Base-by-base conservation (phyloP, 2,888 invertebrate species). In the Plebejus argus region DNA sequence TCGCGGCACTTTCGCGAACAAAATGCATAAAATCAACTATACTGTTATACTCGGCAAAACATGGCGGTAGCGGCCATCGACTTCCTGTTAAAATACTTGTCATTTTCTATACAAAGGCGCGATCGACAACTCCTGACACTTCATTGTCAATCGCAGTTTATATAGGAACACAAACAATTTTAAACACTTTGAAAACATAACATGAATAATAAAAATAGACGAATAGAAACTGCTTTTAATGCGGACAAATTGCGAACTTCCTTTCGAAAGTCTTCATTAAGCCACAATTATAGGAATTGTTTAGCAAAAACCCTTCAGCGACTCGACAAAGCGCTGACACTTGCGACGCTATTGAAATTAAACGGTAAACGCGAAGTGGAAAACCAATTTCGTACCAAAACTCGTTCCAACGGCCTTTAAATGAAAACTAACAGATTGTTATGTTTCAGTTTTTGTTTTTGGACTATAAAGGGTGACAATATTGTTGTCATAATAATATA, bases 321-420 rank as follows among this genome's bases (percentile, higher is more conserved):
- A 76, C n/a, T 35, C 70, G 20, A 70, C 49, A 76, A 74, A 61
- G 35, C 23, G 78, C 78, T 80, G 79, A 81, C 79, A 81, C 80
- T 79, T 76, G 79, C 78, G 77, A 78, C 56, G 61, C 76, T 76
- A 79, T 78, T 78, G 78, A 80, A 81, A 85, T 84, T 83, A 87
- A 84, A 85, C 76, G 77, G 83, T 81, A 80, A 84, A 83, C 83
- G 83, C 81, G 80, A 86, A 87, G 86, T 84, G 87, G 86, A 89
- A 91, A 90, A 89, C 86, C 90, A 90, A 89, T 89, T 88, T 87
- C 84, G 83, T 84, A 84, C 83, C 81, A 82, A 84, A 85, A 85
- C 84, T 83, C 84, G 85, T 85, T 84, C 83, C 81, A 80, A 78
- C 76, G 82, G 84, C 82, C 84, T 87, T 86, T 85, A 83, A 87